phyloP scores from a whole-genome alignment of 1,140 invertebrate genomes.

The Caenorhabditis elegans region DNA sequence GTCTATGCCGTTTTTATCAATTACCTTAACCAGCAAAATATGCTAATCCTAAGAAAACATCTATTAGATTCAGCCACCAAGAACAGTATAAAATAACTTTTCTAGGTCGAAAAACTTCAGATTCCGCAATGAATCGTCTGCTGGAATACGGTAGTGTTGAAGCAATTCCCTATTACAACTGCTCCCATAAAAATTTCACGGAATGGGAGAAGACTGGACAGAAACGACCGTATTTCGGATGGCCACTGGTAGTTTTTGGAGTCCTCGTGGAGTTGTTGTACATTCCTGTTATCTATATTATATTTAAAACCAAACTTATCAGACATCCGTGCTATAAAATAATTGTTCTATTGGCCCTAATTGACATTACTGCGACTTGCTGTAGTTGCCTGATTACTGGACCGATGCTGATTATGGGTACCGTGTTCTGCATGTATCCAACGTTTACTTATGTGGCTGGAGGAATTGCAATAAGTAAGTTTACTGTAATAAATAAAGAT shows the following conservation, averaged over 20 bases:
- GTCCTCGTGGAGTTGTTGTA: slow-evolving; percentile 27
- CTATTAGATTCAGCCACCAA: too few species aligned
- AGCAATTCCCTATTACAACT: neutral
- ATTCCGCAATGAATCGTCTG: neutral
- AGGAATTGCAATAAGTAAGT: neutral
- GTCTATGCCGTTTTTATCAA: too few species aligned
- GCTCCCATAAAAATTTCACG: neutral
- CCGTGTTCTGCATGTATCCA: slow-evolving; percentile 32
- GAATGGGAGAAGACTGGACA: neutral
- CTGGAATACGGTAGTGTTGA: neutral
- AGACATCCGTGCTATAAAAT: slow-evolving; percentile 18
- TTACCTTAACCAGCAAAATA: too few species aligned
- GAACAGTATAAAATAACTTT: too few species aligned
- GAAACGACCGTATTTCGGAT: neutral
- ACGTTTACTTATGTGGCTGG: slow-evolving; percentile 17
- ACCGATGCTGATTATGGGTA: slow-evolving; percentile 5
- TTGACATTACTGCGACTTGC: slow-evolving; percentile 14
- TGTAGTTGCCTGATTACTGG: slow-evolving; percentile 31
- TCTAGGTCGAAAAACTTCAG: too few species aligned
- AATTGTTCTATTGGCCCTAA: neutral
- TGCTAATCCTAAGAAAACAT: too few species aligned
- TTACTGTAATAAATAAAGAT: too few species aligned
- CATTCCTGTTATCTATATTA: slow-evolving; percentile 29
- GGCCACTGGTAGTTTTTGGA: neutral
- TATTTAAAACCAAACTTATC: slow-evolving; percentile 10